phyloP scores from a whole-genome alignment of 2,113 vertebrate genomes.

The Mixornis gularis region DNA sequence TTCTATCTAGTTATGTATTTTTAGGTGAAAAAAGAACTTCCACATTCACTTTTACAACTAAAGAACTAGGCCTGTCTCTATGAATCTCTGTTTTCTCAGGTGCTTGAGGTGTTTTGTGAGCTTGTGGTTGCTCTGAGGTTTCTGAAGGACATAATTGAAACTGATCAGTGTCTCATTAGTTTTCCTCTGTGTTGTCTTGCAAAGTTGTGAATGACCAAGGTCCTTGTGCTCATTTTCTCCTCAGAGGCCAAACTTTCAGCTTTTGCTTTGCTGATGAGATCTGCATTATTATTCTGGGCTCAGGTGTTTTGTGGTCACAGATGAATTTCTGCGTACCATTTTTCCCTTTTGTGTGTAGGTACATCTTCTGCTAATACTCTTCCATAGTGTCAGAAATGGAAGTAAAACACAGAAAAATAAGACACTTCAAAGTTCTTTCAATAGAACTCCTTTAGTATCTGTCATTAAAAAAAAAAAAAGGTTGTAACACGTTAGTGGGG shows the following conservation, averaged over 20 bases:
- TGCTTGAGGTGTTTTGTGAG: not conserved
- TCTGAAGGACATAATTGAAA: not conserved
- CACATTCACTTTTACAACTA: not conserved
- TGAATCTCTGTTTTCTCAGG: not conserved
- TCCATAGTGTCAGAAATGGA: not conserved
- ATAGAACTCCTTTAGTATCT: not conserved
- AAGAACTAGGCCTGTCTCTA: not conserved
- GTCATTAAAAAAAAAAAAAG: not conserved
- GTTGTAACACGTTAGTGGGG: not conserved
- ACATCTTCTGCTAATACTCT: not conserved
- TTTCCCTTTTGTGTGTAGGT: not conserved
- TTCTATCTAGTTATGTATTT: not conserved
- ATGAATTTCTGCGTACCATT: not conserved
- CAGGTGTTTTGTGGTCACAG: not conserved
- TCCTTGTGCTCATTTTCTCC: not conserved
- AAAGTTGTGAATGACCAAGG: not conserved
- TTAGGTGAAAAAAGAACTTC: not conserved
- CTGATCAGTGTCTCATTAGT: not conserved
- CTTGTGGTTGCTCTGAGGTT: not conserved
- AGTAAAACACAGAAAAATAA: not conserved
- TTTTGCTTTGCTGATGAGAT: not conserved
- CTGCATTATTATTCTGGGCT: not conserved
- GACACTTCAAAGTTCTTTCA: not conserved
- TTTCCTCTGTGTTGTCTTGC: not conserved
- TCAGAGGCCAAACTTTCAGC: not conserved